Evolutionary conservation across 2,113 vertebrate species (phyloP).

Genomic region (Albula glossodonta): DNA sequence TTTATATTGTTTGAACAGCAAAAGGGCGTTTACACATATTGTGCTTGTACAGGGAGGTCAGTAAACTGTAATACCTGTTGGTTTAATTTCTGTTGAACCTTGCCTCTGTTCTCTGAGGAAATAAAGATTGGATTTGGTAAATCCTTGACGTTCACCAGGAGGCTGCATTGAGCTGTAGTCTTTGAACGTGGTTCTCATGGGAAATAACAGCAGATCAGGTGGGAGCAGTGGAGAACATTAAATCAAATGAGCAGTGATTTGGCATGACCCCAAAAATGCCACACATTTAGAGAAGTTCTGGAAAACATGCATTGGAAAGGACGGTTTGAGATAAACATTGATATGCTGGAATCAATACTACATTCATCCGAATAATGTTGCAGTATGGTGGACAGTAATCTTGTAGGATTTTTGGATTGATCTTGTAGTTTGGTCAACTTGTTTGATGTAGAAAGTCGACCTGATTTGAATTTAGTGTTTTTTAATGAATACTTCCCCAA

Average conservation of each 20-base stretch:
- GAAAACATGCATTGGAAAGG: no score
- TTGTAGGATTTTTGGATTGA: no score
- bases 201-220: slow-evolving; percentile 50
- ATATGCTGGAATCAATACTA: no score
- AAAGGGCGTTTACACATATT: neutral
- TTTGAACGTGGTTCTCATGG: slow-evolving; percentile 51
- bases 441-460: no score
- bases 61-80: slow-evolving; percentile 1
- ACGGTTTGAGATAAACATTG: no score
- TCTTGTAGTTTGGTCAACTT: no score
- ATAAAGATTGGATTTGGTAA: slow-evolving; percentile 57
- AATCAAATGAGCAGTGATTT: slow-evolving; percentile 47
- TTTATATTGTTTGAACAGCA: neutral
- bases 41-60: slow-evolving; percentile 10
- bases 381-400: no score
- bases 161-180: slow-evolving; percentile 48
- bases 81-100: slow-evolving; percentile 55
- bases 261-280: slow-evolving; percentile 37
- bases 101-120: slow-evolving; percentile 59
- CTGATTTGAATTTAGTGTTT: no score
- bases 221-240: slow-evolving; percentile 50
- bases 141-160: slow-evolving; percentile 40
- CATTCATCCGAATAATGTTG: no score
- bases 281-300: slow-evolving; percentile 36
- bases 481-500: no score